A percentile compares a stretch with the other conserved stretches of the same genome.
These are phyloP conservation scores for Fissipunctia ypsillon DNA, from an alignment of 2,888 invertebrate genomes.

Conservation along the genomic window DNA sequence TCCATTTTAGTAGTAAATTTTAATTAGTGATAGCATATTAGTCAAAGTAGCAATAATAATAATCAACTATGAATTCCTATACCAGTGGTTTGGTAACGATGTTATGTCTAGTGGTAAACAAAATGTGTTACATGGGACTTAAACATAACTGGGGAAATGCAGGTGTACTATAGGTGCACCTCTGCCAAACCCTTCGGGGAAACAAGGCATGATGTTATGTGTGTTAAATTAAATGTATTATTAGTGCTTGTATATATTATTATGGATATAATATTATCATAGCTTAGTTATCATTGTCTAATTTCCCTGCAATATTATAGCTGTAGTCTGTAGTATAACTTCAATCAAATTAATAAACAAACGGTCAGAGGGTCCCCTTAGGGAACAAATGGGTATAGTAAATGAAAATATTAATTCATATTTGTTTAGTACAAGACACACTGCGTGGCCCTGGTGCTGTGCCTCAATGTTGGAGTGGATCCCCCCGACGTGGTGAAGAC, in stretches of 20 bases:
- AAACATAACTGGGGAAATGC: no score
- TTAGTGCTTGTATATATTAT: not conserved
- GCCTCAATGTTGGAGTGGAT: constrained; percentile 99
- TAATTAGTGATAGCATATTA: not conserved
- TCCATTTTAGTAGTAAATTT: not conserved
- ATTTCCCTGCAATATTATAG: not conserved
- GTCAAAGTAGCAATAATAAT: not conserved
- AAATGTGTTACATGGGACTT: no score
- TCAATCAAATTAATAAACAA: not conserved
- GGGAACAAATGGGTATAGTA: not conserved
- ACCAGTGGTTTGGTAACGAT: no score
- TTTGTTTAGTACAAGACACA: constrained; percentile 98
- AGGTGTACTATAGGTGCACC: no score
- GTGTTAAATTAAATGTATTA: not conserved
- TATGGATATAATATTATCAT: not conserved
- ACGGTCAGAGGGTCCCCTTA: not conserved
- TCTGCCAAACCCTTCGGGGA: no score
- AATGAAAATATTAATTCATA: not conserved
- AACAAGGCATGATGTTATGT: no score
- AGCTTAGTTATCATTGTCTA: not conserved
- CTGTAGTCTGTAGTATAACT: not conserved
- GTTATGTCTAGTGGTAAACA: no score
- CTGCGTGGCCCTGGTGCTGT: constrained; percentile 98
- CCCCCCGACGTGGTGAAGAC: constrained; percentile 99
- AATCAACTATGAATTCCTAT: not conserved